These are phyloP conservation scores for Platynereis dumerilii DNA, from an alignment of 2,888 invertebrate species.

Conservation along the genomic window DNA sequence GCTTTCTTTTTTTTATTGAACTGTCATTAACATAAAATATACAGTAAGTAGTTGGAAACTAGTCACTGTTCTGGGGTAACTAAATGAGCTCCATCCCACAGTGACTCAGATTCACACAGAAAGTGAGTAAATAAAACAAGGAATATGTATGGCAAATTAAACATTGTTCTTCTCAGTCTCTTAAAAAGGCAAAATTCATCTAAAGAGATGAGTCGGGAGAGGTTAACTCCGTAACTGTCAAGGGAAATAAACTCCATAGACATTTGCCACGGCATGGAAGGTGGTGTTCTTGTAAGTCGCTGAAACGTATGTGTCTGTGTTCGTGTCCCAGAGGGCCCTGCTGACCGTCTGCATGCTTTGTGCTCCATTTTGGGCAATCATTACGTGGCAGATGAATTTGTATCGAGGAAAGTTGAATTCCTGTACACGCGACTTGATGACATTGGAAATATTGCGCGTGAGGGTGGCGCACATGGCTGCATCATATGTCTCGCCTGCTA, in stretches of 20 bases:
- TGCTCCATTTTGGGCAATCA: conserved; percentile 48
- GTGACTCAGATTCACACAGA: too few relatives aligned
- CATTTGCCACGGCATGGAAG: conserved; percentile 52
- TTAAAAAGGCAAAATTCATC: too few relatives aligned
- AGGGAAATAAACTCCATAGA: conserved; percentile 50
- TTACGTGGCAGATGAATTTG: conserved; percentile 52
- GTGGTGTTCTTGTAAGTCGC: conserved; percentile 45
- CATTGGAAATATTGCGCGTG: conserved; percentile 48
- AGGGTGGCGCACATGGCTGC: conserved; percentile 46
- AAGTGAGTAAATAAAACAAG: too few relatives aligned
- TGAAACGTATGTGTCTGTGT: conserved; percentile 52
- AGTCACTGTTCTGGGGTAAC: too few relatives aligned
- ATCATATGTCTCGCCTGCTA: conserved; percentile 51
- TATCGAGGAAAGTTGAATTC: conserved; percentile 51
- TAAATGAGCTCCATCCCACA: too few relatives aligned
- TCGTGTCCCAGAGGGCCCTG: conserved; percentile 51
- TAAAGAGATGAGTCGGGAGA: too few relatives aligned
- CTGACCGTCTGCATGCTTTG: conserved; percentile 50
- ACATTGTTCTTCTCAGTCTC: too few relatives aligned
- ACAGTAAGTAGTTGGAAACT: too few relatives aligned
- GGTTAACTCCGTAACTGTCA: too few relatives aligned
- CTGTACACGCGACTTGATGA: conserved; percentile 52
- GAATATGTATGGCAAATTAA: too few relatives aligned
- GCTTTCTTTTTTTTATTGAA: too few relatives aligned
- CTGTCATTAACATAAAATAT: too few relatives aligned